phyloP scores from a whole-genome alignment of 2,113 vertebrate genomes.

The Sorex fumeus region DNA sequence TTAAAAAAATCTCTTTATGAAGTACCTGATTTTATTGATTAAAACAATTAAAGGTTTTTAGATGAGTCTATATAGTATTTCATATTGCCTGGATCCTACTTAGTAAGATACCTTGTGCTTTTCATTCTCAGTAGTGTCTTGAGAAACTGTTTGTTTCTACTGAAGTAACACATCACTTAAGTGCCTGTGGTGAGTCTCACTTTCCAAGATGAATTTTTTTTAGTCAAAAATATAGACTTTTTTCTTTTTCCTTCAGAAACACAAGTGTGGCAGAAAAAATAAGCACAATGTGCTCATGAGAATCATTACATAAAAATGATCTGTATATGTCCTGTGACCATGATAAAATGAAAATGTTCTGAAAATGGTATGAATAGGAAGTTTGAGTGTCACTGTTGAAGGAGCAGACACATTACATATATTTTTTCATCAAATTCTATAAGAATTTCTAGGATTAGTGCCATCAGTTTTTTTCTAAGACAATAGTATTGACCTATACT shows the following conservation, averaged over 20 bases:
- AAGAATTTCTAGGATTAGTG: background rate
- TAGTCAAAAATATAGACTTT: no score
- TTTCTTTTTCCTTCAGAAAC: background rate
- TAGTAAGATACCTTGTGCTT: background rate
- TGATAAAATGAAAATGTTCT: background rate
- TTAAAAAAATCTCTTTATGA: constrained; percentile 25
- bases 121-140: background rate
- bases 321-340: background rate
- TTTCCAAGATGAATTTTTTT: background rate
- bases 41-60: constrained; percentile 29
- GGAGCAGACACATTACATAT: background rate
- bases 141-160: background rate
- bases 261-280: background rate
- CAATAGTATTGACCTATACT: background rate
- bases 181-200: background rate
- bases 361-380: background rate
- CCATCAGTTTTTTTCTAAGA: background rate
- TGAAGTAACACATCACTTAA: background rate
- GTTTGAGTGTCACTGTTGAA: background rate
- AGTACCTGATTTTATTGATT: background rate
- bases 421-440: constrained; percentile 1
- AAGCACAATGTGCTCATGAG: background rate
- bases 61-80: background rate
- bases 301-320: background rate
- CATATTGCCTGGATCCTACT: background rate